Evolutionary conservation across 2,888 invertebrate genomes (phyloP).

Genomic region (Eremobia ochroleuca): DNA sequence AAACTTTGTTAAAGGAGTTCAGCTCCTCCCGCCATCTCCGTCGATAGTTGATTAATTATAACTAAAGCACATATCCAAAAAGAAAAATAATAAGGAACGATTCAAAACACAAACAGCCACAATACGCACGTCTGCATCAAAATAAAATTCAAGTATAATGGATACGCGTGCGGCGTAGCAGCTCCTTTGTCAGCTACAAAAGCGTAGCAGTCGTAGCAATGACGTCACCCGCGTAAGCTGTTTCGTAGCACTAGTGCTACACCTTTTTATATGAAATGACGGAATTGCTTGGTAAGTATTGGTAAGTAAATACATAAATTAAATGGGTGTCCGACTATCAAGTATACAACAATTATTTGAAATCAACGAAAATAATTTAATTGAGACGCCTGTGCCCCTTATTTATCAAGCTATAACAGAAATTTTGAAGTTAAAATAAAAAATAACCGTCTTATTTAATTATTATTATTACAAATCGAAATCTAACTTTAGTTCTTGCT

Average conservation of each 20-base stretch:
- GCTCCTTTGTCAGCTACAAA: constrained; percentile 46
- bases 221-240: neutral
- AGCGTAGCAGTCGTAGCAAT: constrained; percentile 48
- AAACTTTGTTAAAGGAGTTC: neutral
- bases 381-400: too few relatives aligned
- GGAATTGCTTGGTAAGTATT: too few relatives aligned
- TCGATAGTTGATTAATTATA: neutral
- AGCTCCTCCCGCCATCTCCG: neutral
- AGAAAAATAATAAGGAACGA: neutral
- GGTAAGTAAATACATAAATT: neutral
- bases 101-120: neutral
- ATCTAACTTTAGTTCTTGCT: too few relatives aligned
- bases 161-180: constrained; percentile 28
- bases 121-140: neutral
- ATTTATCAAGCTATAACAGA: too few relatives aligned
- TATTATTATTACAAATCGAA: too few relatives aligned
- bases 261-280: neutral
- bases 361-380: neutral
- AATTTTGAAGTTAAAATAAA: too few relatives aligned
- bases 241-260: constrained; percentile 42
- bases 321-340: neutral
- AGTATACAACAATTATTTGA: neutral
- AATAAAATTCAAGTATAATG: neutral
- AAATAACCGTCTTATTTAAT: too few relatives aligned
- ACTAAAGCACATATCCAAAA: neutral